Evolutionary conservation across 2,113 vertebrate species (phyloP).

Genomic region (Gracilinanus agilis): DNA sequence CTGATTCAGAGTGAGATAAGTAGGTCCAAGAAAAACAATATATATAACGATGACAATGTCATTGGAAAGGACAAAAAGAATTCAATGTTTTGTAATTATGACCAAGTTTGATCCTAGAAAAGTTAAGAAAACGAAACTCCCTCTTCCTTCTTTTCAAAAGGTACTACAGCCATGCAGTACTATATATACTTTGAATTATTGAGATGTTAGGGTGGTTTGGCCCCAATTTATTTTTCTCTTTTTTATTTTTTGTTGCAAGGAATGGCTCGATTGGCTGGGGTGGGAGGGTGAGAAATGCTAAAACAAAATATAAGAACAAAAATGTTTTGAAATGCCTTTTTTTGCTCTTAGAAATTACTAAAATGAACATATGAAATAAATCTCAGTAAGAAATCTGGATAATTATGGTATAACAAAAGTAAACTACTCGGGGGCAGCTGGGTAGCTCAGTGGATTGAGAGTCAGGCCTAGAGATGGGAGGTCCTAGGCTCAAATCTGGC

Average conservation of each 20-base stretch:
- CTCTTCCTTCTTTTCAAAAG: background rate
- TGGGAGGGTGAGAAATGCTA: background rate
- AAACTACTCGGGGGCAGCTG: too few species aligned
- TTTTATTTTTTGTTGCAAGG: background rate
- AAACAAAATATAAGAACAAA: background rate
- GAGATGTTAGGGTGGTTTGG: background rate
- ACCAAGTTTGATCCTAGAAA: background rate
- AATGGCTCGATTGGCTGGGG: background rate
- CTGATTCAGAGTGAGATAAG: background rate
- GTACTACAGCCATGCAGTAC: background rate
- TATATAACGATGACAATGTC: background rate
- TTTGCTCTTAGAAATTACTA: background rate
- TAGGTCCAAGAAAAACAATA: background rate
- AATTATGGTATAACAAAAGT: background rate
- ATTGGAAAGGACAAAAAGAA: background rate
- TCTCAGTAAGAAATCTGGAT: background rate
- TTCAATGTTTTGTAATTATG: background rate
- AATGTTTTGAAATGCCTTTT: background rate
- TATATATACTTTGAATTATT: background rate
- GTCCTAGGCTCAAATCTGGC: too few species aligned
- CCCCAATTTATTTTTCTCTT: background rate
- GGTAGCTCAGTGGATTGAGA: too few species aligned
- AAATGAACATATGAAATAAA: too few species aligned
- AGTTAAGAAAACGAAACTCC: background rate
- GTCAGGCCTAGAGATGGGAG: too few species aligned